These are phyloP conservation scores for Tipula unca DNA, from an alignment of 2,888 invertebrate genomes.

Conservation along the genomic window DNA sequence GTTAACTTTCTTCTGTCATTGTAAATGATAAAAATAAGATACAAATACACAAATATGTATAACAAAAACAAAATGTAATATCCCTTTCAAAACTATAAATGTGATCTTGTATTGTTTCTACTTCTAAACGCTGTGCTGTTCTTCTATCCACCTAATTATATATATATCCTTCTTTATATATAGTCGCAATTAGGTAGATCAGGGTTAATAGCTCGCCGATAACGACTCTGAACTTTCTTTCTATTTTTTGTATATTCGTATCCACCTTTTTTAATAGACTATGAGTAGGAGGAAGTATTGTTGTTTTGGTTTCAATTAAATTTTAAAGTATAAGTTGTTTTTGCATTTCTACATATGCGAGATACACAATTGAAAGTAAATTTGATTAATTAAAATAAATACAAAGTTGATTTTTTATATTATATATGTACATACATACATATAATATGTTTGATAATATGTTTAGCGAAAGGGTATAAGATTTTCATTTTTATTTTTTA, in stretches of 20 bases:
- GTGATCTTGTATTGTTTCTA: background rate
- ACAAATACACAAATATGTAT: background rate
- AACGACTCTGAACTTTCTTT: background rate
- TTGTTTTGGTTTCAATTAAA: background rate
- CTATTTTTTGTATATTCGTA: background rate
- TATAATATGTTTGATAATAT: no score
- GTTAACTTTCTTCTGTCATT: background rate
- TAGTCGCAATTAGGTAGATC: background rate
- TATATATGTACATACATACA: no score
- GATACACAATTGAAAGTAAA: background rate
- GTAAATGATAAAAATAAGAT: background rate
- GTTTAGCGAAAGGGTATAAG: background rate
- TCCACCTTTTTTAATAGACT: background rate
- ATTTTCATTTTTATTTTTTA: background rate
- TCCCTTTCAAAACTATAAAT: background rate
- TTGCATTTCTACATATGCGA: background rate
- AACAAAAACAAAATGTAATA: background rate
- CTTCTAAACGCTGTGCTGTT: no score
- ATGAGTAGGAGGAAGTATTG: background rate
- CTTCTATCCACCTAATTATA: background rate
- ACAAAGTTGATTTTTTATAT: background rate
- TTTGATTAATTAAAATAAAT: background rate
- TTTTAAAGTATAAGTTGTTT: background rate
- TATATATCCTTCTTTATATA: background rate
- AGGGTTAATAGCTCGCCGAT: background rate